These are phyloP conservation scores for Erebia ligea DNA, from an alignment of 2,888 invertebrate species.

Conservation along the genomic window DNA sequence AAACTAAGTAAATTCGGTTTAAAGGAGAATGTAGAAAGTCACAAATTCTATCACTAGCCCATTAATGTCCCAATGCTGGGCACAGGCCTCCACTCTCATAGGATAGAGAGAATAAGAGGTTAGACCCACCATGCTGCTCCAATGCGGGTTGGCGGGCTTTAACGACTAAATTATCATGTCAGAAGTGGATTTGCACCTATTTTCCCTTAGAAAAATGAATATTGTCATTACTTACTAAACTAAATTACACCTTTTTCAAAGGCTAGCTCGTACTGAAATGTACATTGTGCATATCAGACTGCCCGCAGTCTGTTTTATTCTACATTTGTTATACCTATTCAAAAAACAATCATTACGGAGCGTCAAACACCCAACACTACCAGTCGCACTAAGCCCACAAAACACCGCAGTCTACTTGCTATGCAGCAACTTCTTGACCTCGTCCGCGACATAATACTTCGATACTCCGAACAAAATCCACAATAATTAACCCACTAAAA, in stretches of 20 bases:
- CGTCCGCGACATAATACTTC: conserved; percentile 56
- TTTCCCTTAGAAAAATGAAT: too few relatives aligned
- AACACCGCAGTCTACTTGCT: conserved; percentile 77
- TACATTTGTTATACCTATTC: neutral
- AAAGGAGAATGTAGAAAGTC: too few relatives aligned
- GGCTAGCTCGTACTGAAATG: neutral
- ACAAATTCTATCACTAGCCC: too few relatives aligned
- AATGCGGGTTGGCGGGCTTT: too few relatives aligned
- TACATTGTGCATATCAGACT: neutral
- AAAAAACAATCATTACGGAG: conserved; percentile 30
- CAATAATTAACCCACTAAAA: conserved; percentile 44
- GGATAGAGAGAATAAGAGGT: too few relatives aligned
- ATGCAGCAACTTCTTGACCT: conserved; percentile 80
- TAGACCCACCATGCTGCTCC: too few relatives aligned
- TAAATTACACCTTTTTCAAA: too few relatives aligned
- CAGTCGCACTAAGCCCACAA: conserved; percentile 67
- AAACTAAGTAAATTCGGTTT: too few relatives aligned
- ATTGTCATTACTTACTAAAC: neutral
- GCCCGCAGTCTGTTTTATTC: neutral
- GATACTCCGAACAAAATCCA: conserved; percentile 56
- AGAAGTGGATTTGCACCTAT: too few relatives aligned
- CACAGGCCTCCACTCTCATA: too few relatives aligned
- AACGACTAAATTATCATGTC: too few relatives aligned
- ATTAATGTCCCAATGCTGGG: too few relatives aligned
- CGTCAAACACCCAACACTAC: conserved; percentile 25